Evolutionary conservation across 2,888 invertebrate genomes (phyloP).

Genomic region (Drosophila meridionalis): DNA sequence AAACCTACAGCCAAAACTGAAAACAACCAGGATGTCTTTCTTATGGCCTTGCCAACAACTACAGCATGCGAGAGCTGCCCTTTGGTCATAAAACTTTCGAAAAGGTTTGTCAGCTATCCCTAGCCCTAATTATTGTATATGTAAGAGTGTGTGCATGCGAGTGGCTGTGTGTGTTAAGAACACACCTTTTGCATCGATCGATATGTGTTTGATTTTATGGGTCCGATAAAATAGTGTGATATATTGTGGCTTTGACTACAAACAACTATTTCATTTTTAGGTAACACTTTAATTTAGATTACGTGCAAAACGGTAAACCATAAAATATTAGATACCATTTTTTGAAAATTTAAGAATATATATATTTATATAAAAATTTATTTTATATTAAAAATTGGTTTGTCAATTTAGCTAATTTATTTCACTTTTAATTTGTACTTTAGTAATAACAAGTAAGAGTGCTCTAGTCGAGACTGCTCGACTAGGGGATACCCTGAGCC

Average conservation of each 20-base stretch:
- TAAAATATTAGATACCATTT: background rate
- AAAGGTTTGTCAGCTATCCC: conserved; percentile 24
- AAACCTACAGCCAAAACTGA: conserved; percentile 10
- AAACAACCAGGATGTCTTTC: conserved; percentile 9
- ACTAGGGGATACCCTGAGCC: no score
- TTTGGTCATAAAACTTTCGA: conserved; percentile 48
- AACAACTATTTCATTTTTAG: background rate
- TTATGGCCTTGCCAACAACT: conserved; percentile 37
- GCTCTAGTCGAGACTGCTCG: no score
- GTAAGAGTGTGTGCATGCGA: conserved; percentile 2
- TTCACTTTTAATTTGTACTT: no score
- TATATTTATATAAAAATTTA: no score
- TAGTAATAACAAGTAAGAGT: no score
- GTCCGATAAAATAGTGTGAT: conserved; percentile 10
- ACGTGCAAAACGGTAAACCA: background rate
- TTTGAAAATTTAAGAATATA: no score
- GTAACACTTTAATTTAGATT: background rate
- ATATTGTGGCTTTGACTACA: background rate
- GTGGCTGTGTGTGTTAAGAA: background rate
- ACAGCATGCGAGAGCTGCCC: conserved; percentile 21
- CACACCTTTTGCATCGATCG: conserved; percentile 32
- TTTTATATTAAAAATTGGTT: no score
- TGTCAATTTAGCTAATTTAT: no score
- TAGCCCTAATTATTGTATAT: conserved; percentile 5
- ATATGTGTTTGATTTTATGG: conserved; percentile 48